Percentiles rank a stretch among this genome's conserved stretches.
These are phyloP conservation scores for Alligator sinensis DNA, from an alignment of 2,113 vertebrate species.

Conservation along the genomic window DNA sequence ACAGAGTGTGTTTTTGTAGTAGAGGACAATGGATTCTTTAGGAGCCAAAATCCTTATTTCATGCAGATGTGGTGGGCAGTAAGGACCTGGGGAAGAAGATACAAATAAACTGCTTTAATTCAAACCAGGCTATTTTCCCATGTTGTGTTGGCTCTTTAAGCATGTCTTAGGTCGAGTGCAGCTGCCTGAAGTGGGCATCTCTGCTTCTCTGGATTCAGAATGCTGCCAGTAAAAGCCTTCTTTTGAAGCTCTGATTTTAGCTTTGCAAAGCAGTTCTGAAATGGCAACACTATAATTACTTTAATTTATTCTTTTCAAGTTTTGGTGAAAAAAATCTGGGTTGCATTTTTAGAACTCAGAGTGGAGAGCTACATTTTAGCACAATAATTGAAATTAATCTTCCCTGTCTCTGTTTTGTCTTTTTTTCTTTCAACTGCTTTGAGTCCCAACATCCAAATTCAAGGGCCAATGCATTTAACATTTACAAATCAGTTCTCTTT, in stretches of 20 bases:
- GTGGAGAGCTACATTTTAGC: constrained; percentile 28
- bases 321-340: constrained; percentile 41
- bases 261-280: constrained; percentile 68
- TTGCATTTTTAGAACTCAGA: constrained; percentile 32
- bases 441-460: not conserved
- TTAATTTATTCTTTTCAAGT: constrained; percentile 65
- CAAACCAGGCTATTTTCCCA: constrained; percentile 55
- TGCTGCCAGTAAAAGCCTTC: constrained; percentile 59
- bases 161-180: constrained; percentile 55
- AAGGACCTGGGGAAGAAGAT: constrained; percentile 23
- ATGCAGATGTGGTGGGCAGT: constrained; percentile 56
- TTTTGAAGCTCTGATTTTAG: constrained; percentile 66
- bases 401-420: constrained; percentile 16
- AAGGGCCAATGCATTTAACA: constrained; percentile 7
- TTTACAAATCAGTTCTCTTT: not conserved
- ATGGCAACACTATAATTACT: constrained; percentile 63
- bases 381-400: constrained; percentile 29
- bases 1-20: not conserved
- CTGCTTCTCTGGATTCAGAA: constrained; percentile 64
- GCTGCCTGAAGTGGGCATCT: constrained; percentile 59
- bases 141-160: constrained; percentile 48
- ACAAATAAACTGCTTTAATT: constrained; percentile 65
- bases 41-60: constrained; percentile 61
- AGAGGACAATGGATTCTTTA: constrained; percentile 9
- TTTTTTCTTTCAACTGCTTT: constrained; percentile 17